Conservation (phyloP, 2,113 vertebrate species). For the Oreochromis spilurus region DNA sequence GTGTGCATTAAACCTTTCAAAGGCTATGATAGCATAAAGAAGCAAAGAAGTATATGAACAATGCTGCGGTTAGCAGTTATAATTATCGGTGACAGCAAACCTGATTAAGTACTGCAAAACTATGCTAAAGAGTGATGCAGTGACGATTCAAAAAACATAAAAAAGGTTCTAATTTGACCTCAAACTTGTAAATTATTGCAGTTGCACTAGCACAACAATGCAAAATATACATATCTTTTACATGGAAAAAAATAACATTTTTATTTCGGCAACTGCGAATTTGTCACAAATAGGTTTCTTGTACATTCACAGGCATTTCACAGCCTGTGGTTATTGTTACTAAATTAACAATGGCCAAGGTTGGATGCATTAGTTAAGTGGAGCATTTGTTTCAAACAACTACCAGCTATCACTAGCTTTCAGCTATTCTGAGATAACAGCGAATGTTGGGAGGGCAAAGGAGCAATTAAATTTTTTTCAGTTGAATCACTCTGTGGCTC, state of each 20-base stretch:
- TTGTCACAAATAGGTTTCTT: not conserved
- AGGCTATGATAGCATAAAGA: not conserved
- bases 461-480: not conserved
- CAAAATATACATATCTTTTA: not conserved
- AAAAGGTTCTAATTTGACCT: not conserved
- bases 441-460: not conserved
- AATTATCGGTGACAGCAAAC: not conserved
- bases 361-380: not conserved
- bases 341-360: not conserved
- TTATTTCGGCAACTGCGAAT: not conserved
- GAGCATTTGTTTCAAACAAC: not conserved
- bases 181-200: not conserved
- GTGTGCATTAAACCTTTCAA: not conserved
- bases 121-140: not conserved
- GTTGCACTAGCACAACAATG: not conserved
- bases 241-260: not conserved
- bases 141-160: not conserved
- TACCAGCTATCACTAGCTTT: not conserved
- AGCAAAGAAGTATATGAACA: not conserved
- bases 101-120: not conserved
- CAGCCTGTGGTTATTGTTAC: not conserved
- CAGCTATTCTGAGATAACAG: not conserved
- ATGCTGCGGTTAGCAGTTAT: not conserved
- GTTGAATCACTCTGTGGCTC: not conserved
- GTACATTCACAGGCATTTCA: not conserved